Conservation (phyloP, 2,888 invertebrate genomes). For the Bombylius discolor region DNA sequence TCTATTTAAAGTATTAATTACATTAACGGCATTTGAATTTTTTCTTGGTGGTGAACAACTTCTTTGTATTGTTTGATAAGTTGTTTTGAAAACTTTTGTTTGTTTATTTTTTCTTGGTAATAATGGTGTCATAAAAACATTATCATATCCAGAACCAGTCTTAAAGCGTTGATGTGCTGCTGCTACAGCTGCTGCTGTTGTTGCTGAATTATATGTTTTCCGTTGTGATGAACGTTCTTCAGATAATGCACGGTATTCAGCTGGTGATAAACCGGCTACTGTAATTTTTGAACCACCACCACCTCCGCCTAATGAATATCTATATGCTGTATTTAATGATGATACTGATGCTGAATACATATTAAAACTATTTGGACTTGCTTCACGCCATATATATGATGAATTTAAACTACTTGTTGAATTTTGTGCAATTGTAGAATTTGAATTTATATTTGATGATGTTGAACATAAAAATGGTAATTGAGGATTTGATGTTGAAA, state of each 20-base stretch:
- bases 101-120: slow-evolving; percentile 33
- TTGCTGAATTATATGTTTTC: slow-evolving; percentile 11
- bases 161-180: slow-evolving; percentile 28
- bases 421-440: slow-evolving; percentile 21
- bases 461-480: slow-evolving; percentile 30
- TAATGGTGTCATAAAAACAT: slow-evolving; percentile 33
- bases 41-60: slow-evolving; percentile 12
- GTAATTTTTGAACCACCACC: not conserved
- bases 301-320: slow-evolving; percentile 25
- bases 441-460: slow-evolving; percentile 6
- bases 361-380: slow-evolving; percentile 37
- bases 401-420: slow-evolving; percentile 35
- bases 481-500: slow-evolving; percentile 38
- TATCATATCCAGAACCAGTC: slow-evolving; percentile 35
- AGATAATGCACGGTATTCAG: slow-evolving; percentile 14
- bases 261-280: not conserved
- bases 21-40: not conserved
- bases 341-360: slow-evolving; percentile 35
- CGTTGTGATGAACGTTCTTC: slow-evolving; percentile 13
- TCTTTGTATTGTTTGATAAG: slow-evolving; percentile 17
- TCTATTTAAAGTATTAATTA: not conserved
- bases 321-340: slow-evolving; percentile 29
- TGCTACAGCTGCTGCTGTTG: slow-evolving; percentile 1
- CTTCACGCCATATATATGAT: slow-evolving; percentile 38
- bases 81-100: slow-evolving; percentile 17